These are phyloP conservation scores for Pristiophorus japonicus DNA, from an alignment of 2,113 vertebrate species.

Conservation along the genomic window DNA sequence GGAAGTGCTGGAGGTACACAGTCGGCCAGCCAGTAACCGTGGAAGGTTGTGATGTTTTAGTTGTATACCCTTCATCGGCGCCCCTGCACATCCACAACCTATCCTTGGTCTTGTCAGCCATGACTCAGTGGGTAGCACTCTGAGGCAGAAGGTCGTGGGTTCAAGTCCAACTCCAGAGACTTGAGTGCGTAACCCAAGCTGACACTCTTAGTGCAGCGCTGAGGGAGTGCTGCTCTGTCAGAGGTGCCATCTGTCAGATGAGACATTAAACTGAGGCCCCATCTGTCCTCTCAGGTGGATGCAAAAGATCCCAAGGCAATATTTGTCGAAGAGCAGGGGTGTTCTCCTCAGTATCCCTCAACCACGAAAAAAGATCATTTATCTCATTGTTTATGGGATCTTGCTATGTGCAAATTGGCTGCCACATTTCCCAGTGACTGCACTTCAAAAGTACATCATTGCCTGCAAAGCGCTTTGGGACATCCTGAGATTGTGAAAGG, in stretches of 20 bases:
- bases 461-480: neutral
- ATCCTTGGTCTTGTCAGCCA: neutral
- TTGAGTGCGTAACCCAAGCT: neutral
- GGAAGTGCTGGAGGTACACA: neutral
- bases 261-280: neutral
- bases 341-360: neutral
- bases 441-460: neutral
- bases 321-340: neutral
- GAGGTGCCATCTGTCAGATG: neutral
- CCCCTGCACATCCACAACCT: neutral
- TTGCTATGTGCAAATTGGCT: neutral
- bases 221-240: neutral
- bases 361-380: neutral
- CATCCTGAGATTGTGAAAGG: neutral
- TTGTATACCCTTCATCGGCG: no score
- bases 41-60: neutral
- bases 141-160: neutral
- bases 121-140: neutral
- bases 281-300: neutral
- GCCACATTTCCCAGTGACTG: neutral
- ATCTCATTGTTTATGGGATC: neutral
- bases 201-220: neutral
- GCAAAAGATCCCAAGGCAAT: neutral
- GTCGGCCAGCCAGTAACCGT: neutral
- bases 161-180: neutral